These are phyloP conservation scores for Pammene fasciana DNA, from an alignment of 2,888 invertebrate species.

Conservation along the genomic window DNA sequence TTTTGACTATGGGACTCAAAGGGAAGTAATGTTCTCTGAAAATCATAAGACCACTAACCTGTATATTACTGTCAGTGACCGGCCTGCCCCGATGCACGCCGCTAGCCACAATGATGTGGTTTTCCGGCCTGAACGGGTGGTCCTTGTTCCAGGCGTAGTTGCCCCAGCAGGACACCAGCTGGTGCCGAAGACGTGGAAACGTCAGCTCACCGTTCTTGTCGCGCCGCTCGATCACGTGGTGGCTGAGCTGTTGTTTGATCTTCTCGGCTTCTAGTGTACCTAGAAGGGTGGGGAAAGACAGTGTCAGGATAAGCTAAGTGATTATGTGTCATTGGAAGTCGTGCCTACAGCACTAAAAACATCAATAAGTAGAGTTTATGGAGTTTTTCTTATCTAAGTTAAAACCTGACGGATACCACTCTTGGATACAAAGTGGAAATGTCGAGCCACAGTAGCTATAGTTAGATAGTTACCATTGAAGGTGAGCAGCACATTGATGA, in stretches of 20 bases:
- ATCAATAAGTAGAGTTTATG: no score
- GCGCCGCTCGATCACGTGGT: conserved; percentile 79
- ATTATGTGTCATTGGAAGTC: no score
- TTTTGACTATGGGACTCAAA: no score
- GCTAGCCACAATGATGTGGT: conserved; percentile 86
- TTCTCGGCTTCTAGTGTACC: conserved; percentile 80
- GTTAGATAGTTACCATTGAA: no score
- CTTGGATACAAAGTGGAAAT: no score
- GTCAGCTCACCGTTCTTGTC: conserved; percentile 83
- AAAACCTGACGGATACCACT: no score
- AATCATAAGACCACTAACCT: conserved; percentile 81
- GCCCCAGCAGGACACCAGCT: conserved; percentile 88
- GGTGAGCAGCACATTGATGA: no score
- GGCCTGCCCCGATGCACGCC: conserved; percentile 87
- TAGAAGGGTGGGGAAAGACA: conserved; percentile 43
- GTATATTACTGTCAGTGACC: conserved; percentile 88
- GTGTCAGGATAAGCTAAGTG: no score
- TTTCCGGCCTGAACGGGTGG: conserved; percentile 85
- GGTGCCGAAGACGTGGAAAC: conserved; percentile 87
- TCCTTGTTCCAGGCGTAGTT: conserved; percentile 89
- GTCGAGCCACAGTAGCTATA: no score
- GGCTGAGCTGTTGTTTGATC: conserved; percentile 74
- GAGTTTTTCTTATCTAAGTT: no score
- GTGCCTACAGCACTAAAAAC: no score
- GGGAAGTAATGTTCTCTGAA: no score